Conservation (phyloP, 1,140 invertebrate species). For the Ctenoplectra terminalis region DNA sequence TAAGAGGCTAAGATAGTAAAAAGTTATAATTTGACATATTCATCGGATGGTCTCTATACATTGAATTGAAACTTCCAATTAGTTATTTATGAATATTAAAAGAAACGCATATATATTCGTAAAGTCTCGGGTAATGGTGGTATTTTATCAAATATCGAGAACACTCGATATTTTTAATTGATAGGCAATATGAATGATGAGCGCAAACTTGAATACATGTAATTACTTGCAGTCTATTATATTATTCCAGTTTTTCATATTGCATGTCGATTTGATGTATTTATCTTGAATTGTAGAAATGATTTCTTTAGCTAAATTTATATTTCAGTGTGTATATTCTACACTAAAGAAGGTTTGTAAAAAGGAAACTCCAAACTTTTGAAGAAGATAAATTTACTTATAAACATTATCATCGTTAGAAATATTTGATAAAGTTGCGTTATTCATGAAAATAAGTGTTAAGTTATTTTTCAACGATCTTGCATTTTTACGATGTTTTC, state of each 20-base stretch:
- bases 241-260: constrained; percentile 7
- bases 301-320: background rate
- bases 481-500: constrained; percentile 2
- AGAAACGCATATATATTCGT: background rate
- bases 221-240: background rate
- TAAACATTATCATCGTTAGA: background rate
- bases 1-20: constrained; percentile 16
- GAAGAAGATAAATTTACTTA: background rate
- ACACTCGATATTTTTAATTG: background rate
- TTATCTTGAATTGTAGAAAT: background rate
- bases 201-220: background rate
- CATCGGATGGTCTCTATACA: background rate
- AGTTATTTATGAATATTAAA: background rate
- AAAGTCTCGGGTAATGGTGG: background rate
- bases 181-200: constrained; percentile 4
- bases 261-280: constrained; percentile 7
- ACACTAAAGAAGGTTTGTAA: background rate
- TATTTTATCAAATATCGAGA: background rate
- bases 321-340: constrained; percentile 5
- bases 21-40: background rate
- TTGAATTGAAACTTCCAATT: constrained; percentile 11
- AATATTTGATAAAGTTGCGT: background rate
- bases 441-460: background rate
- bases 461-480: constrained; percentile 2
- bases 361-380: background rate